Evolutionary conservation across 2,113 vertebrate genomes (phyloP), one percentile per base, ranked within the genome.

Genomic region (Amblyopsis rosae): DNA sequence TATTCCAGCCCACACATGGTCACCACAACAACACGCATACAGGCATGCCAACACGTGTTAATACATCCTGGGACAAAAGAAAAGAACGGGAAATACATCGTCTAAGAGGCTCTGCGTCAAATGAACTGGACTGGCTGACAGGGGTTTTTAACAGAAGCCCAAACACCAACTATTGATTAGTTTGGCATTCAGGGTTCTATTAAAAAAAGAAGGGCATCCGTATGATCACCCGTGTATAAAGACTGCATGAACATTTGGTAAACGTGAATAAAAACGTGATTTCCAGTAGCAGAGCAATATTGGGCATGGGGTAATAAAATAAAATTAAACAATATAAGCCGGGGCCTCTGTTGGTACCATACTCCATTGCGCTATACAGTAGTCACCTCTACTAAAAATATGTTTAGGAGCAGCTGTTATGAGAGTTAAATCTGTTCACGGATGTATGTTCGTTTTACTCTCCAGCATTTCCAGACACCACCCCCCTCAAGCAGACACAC

Each of bases 1-100:
- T 62, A 62, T 62, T 66, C 80, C 68, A 74, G 79, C 78, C 87
- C 86, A 86, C 65, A 53, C 58, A 74, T 60, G 67, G 76, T 71
- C 84, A 89, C 83, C 47, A 17, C 77, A 86, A 88, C 87, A 62
- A 65, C 87, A 87, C 87, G 87, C 72, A 69, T 82, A 85, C 66
- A 82, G 63, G 77, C 89, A 91, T 89, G 89, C 89, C 79, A 80
- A 90, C 84, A 84, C 87, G 72, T 85, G 89, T 91, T 91, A 90
- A 88, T 83, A 75, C 55, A 48, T 76, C 82, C 78, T 59, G 59
- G 35, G 82, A 83, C 50, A 71, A 59, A 73, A 63, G 81, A 32
- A 70, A 58, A 49, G 19, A 59, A 10, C 32, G 9, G 6, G 19
- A 49, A 15, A 12, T 17, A 65, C 5, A 65, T 15, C 16, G 2